Conservation (phyloP, 2,797 vertebrate species). For the Anomalospiza imberbis region DNA sequence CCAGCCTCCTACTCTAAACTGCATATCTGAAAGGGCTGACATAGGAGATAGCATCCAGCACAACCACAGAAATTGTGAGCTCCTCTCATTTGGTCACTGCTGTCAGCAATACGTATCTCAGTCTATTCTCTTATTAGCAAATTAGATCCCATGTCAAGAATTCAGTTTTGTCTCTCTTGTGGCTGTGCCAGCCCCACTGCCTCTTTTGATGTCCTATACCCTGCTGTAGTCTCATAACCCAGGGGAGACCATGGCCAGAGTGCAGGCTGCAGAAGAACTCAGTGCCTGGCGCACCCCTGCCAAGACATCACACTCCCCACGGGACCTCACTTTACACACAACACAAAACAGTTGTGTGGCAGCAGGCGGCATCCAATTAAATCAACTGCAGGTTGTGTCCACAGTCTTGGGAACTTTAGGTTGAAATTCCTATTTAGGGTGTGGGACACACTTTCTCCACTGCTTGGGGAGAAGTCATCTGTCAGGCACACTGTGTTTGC, state of each 20-base stretch:
- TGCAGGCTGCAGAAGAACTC: neutral
- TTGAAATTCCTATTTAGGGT: neutral
- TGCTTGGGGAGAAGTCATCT: neutral
- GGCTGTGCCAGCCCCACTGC: neutral
- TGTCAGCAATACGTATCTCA: neutral
- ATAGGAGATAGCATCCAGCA: neutral
- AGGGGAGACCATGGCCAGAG: neutral
- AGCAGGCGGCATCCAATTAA: neutral
- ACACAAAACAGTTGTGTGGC: neutral
- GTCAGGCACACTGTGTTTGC: neutral
- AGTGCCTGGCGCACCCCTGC: conserved; percentile 3
- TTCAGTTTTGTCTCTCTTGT: neutral
- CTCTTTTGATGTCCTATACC: neutral
- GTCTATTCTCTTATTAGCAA: neutral
- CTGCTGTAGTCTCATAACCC: neutral
- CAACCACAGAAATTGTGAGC: neutral
- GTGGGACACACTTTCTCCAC: neutral
- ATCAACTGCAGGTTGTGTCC: neutral
- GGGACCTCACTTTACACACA: neutral
- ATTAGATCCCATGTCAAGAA: neutral
- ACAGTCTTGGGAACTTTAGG: neutral
- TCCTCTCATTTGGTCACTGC: neutral
- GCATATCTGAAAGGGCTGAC: neutral
- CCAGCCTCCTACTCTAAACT: neutral
- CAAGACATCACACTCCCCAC: neutral